phyloP scores from a whole-genome alignment of 2,888 invertebrate genomes.

The Lymantria monacha region DNA sequence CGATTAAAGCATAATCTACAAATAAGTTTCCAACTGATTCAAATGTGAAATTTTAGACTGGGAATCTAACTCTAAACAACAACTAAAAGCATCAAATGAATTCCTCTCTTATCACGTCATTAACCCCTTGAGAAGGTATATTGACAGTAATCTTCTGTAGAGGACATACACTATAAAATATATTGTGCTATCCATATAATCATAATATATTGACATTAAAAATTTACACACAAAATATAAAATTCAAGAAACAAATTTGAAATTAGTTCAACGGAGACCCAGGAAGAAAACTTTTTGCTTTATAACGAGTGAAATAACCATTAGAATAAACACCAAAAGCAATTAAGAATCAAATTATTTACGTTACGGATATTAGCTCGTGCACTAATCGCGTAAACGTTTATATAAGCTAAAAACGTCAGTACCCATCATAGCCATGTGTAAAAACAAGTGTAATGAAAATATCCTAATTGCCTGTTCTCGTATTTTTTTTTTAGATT shows the following conservation, averaged over 20 bases:
- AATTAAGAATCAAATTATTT: constrained; percentile 11
- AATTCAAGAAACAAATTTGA: neutral
- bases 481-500: neutral
- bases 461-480: neutral
- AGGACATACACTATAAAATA: no score
- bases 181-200: no score
- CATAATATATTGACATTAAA: no score
- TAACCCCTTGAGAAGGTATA: no score
- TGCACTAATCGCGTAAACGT: constrained; percentile 9
- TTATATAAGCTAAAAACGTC: constrained; percentile 3
- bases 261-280: neutral
- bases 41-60: no score
- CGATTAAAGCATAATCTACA: no score
- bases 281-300: neutral
- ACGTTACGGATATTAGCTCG: constrained; percentile 10
- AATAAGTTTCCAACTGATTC: no score
- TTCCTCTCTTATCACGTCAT: no score
- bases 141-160: no score
- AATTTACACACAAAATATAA: no score
- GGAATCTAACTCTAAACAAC: no score
- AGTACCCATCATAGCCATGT: constrained; percentile 9
- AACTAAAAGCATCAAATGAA: no score
- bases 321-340: constrained; percentile 6
- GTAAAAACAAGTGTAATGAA: constrained; percentile 8
- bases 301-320: neutral